Evolutionary conservation across 1,140 invertebrate genomes (phyloP), one percentile per base, ranked within the genome.

Genomic region (Cotesia typhae): DNA sequence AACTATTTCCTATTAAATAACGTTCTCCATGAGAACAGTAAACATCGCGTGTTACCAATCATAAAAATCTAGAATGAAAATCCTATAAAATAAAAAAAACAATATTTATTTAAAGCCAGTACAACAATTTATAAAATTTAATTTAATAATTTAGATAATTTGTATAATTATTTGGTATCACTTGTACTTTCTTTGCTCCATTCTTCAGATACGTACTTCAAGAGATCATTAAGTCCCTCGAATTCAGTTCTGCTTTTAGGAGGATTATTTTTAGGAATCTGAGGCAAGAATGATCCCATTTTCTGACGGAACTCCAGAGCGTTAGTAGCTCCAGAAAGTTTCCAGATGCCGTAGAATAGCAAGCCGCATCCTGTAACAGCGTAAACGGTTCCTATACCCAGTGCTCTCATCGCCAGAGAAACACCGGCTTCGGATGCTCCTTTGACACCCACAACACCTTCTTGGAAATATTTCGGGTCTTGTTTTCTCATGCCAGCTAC

Each of bases 381-480:
- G 86, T 95, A 96, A 1, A 96, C 78, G 4, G 94, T 94, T 2
- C 95, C 96, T 92, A 94, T 94, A 20, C 92, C 93, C 2, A 98
- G 87, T 1, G 96, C 96, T 81, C 93, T 86, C 41, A 95, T 71
- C 2, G 96, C 96, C 71, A 97, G 87, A 4, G 91, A 88, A 4
- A 91, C 90, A 14, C 95, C 95, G 73, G 91, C 91, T 82, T 96
- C 94, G 28, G 90, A 88, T 59, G 93, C 76, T 76, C 92, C 91
- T 77, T 89, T 86, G 47, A 88, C 86, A 51, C 89, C 88, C 10
- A 90, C 85, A 70, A 94, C 82, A 35, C 94, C 93, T 88, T 95
- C 93, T 74, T 89, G 89, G 80, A 96, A 96, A 81, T 91, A 91
- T 80, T 91, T 90, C 20, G 94, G 92, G 85, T 96, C 95, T 76